Percentiles rank a stretch among this genome's conserved stretches.
Evolutionary conservation across 2,113 vertebrate genomes (phyloP).

Genomic region (Emydocephalus ijimae): DNA sequence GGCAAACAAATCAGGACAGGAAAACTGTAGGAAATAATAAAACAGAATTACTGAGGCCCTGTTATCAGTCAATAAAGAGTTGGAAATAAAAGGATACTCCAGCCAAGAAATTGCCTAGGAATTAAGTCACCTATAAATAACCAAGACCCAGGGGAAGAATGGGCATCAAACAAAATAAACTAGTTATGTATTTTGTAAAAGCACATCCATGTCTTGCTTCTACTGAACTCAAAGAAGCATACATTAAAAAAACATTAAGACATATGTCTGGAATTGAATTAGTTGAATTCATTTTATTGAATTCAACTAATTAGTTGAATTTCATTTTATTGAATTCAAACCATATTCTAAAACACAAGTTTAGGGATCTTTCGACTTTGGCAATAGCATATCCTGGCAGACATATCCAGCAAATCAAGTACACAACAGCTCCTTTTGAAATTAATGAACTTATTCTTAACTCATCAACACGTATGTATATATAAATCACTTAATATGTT

Average conservation of each 20-base stretch:
- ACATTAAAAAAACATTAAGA: not conserved
- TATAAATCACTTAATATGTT: not conserved
- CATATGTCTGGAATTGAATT: not conserved
- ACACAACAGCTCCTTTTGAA: not conserved
- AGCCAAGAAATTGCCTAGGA: not conserved
- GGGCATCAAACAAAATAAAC: not conserved
- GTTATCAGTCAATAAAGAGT: not conserved
- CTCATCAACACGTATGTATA: not conserved
- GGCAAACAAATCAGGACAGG: not conserved
- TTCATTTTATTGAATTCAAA: not conserved
- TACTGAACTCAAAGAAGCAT: not conserved
- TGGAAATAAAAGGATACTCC: not conserved
- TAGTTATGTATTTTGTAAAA: not conserved
- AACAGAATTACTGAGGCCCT: not conserved
- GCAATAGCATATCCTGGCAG: not conserved
- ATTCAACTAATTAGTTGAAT: not conserved
- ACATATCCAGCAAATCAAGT: not conserved
- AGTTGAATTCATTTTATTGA: not conserved
- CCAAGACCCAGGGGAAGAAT: not conserved
- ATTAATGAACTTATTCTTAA: not conserved
- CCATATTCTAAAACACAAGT: not conserved
- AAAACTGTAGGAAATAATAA: not conserved
- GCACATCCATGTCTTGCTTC: not conserved
- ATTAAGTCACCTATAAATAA: not conserved
- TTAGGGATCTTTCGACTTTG: not conserved